A percentile compares a stretch with the other conserved stretches of the same genome.
Conservation (phyloP, 2,797 vertebrate species). For the Anguilla marmorata region DNA sequence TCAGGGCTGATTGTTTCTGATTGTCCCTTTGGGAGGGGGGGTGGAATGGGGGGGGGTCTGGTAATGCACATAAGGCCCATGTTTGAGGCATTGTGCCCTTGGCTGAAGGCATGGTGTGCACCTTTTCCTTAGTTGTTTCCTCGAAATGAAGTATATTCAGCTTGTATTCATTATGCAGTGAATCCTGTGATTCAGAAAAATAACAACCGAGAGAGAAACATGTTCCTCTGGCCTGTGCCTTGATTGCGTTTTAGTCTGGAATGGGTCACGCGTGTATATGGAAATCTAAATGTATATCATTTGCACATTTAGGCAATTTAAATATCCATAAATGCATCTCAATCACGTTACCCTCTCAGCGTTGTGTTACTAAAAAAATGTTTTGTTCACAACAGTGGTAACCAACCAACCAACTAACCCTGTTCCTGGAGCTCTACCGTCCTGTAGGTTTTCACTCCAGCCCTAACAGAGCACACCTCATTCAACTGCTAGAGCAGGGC, state of each 20-base stretch:
- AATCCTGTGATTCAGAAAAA: constrained; percentile 63
- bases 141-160: constrained; percentile 53
- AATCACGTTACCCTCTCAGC: background rate
- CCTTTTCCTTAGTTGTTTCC: constrained; percentile 61
- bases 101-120: constrained; percentile 58
- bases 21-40: constrained; percentile 35
- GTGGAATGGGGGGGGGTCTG: constrained; percentile 63
- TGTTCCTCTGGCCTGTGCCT: constrained; percentile 50
- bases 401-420: too few relatives aligned
- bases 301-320: background rate
- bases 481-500: too few relatives aligned
- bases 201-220: constrained; percentile 54
- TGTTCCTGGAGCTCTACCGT: too few relatives aligned
- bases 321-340: background rate
- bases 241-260: constrained; percentile 35
- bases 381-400: background rate
- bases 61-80: constrained; percentile 60
- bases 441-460: too few relatives aligned
- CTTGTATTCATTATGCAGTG: constrained; percentile 61
- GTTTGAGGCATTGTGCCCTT: constrained; percentile 57
- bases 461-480: too few relatives aligned
- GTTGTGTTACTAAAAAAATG: background rate
- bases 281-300: background rate
- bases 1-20: constrained; percentile 63
- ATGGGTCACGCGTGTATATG: background rate